Conservation (phyloP, 2,888 invertebrate species). For the Stratiomys singularior region DNA sequence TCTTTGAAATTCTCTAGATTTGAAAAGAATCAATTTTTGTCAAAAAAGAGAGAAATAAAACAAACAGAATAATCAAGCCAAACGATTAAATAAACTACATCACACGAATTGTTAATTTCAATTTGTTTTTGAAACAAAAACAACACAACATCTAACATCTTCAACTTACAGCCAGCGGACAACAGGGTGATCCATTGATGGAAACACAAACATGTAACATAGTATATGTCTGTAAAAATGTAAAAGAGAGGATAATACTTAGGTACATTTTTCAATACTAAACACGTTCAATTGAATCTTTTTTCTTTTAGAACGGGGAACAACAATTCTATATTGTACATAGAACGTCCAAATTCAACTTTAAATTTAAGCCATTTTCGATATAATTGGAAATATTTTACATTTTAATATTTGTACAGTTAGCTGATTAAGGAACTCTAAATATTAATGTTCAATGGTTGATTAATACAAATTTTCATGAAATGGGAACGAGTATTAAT, state of each 20-base stretch:
- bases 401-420: too few species aligned
- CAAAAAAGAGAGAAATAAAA: neutral
- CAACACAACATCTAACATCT: conserved; percentile 26
- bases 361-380: too few species aligned
- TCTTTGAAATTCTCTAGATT: too few species aligned
- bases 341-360: too few species aligned
- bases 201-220: conserved; percentile 88
- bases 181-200: conserved; percentile 86
- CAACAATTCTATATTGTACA: too few species aligned
- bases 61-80: neutral
- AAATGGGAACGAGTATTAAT: conserved; percentile 5
- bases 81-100: conserved; percentile 1
- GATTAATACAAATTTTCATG: neutral
- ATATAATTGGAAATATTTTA: too few species aligned
- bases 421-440: too few species aligned
- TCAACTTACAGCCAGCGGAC: conserved; percentile 79
- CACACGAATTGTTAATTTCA: too few species aligned
- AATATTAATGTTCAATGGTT: too few species aligned
- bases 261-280: too few species aligned
- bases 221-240: conserved; percentile 82
- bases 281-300: neutral
- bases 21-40: neutral
- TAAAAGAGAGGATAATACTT: conserved; percentile 35
- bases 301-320: too few species aligned
- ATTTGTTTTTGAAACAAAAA: too few species aligned